Evolutionary conservation across 1,140 invertebrate genomes (phyloP).

Genomic region (Arctopsyche grandis): DNA sequence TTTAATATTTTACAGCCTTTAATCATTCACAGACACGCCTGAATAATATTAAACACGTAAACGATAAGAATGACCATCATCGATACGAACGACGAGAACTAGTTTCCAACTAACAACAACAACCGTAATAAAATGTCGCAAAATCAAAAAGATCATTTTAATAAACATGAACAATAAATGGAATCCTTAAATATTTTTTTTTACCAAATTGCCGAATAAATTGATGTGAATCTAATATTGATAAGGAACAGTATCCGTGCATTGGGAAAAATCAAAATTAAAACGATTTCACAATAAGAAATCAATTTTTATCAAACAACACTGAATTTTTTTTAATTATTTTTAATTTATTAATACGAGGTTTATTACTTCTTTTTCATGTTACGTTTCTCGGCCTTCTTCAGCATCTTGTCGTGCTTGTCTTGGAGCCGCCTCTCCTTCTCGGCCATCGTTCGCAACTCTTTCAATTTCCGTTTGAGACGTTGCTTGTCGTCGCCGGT

Average conservation of each 20-base stretch:
- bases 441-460: constrained; percentile 81
- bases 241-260: constrained; percentile 56
- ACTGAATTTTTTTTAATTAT: constrained; percentile 11
- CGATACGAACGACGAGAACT: neutral
- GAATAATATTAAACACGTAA: neutral
- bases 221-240: constrained; percentile 55
- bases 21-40: neutral
- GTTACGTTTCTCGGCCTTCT: constrained; percentile 76
- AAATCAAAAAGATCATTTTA: constrained; percentile 1
- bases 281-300: constrained; percentile 53
- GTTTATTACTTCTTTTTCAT: constrained; percentile 69
- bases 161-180: constrained; percentile 38
- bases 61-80: neutral
- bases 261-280: constrained; percentile 54
- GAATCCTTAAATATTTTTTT: constrained; percentile 35
- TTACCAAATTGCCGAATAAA: constrained; percentile 47
- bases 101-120: constrained; percentile 15
- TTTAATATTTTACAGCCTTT: too few species aligned
- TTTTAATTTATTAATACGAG: constrained; percentile 9
- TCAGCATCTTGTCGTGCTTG: constrained; percentile 85
- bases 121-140: constrained; percentile 26
- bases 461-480: constrained; percentile 90
- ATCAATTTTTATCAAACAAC: constrained; percentile 43
- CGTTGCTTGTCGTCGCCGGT: constrained; percentile 81
- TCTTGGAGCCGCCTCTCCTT: constrained; percentile 79